phyloP scores from a whole-genome alignment of 2,113 vertebrate species.

The Lamprotornis superbus region DNA sequence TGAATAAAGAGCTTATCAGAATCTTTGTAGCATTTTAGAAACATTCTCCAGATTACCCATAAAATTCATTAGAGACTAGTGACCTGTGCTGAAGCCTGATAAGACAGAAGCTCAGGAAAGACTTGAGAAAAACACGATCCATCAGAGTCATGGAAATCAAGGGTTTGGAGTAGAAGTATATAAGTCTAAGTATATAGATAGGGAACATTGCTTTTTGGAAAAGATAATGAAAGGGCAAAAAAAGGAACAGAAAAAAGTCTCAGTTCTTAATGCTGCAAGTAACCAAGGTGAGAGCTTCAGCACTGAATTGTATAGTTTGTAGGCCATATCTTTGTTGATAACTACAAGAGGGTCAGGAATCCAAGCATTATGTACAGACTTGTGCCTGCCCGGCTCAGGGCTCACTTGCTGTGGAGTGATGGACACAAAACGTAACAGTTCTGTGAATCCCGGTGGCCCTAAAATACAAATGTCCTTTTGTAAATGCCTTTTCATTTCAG shows the following conservation, averaged over 20 bases:
- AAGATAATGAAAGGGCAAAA: not conserved
- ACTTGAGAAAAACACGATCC: slow-evolving; percentile 4
- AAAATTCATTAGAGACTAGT: slow-evolving; percentile 50
- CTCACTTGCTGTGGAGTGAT: not conserved
- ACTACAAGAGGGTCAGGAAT: not conserved
- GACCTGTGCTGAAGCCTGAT: slow-evolving; percentile 21
- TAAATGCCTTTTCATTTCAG: not conserved
- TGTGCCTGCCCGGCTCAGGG: not conserved
- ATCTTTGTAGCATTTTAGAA: slow-evolving; percentile 18
- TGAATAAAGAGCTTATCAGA: slow-evolving; percentile 35
- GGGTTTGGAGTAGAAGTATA: not conserved
- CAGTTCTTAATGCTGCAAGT: not conserved
- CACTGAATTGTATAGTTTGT: not conserved
- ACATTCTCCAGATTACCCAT: slow-evolving; percentile 52
- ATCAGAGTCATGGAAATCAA: slow-evolving; percentile 2
- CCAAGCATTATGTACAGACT: not conserved
- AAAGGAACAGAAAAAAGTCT: not conserved
- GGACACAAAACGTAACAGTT: accelerated
- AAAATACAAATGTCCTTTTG: not conserved
- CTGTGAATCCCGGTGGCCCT: not conserved
- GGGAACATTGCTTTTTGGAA: not conserved
- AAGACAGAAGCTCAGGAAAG: slow-evolving; percentile 14
- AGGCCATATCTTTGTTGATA: not conserved
- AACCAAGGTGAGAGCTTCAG: not conserved
- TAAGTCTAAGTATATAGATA: not conserved